Evolutionary conservation across 1,140 invertebrate species (phyloP).

Genomic region (Dysdera silvatica): DNA sequence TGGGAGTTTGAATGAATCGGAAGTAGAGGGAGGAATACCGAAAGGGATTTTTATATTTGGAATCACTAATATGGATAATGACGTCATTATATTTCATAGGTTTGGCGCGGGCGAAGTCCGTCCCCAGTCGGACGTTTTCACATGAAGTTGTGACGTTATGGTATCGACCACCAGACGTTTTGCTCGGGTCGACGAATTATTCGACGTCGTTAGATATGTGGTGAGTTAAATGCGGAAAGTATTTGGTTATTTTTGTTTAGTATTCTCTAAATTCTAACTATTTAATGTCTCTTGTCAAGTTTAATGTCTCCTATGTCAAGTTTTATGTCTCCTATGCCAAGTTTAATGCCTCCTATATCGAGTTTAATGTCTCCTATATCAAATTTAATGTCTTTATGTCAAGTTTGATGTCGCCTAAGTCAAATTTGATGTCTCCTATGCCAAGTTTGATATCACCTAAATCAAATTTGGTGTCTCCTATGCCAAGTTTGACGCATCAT

Average conservation of each 20-base stretch:
- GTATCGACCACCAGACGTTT: conserved; percentile 58
- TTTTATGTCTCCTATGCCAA: not conserved
- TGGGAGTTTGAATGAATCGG: too few species aligned
- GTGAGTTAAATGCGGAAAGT: conserved; percentile 36
- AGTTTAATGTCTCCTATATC: too few species aligned
- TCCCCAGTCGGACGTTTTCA: conserved; percentile 65
- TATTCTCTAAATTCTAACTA: not conserved
- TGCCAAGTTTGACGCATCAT: not conserved
- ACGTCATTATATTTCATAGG: conserved; percentile 14
- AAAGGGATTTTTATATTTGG: too few species aligned
- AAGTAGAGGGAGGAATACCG: too few species aligned
- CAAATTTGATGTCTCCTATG: not conserved
- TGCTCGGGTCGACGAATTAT: conserved; percentile 60
- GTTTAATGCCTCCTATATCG: not conserved
- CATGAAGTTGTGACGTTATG: conserved; percentile 67
- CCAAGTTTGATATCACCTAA: not conserved
- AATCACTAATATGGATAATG: too few species aligned
- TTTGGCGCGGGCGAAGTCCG: conserved; percentile 61
- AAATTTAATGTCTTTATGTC: not conserved
- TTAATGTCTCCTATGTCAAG: not conserved
- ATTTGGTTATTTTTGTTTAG: not conserved
- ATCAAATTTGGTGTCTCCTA: not conserved
- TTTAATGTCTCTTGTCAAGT: not conserved
- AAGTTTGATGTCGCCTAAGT: not conserved
- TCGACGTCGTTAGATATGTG: conserved; percentile 66